Percentiles rank a stretch among this genome's conserved stretches.
Conservation (phyloP, 2,888 invertebrate genomes). For the Leptinotarsa tumamoca region DNA sequence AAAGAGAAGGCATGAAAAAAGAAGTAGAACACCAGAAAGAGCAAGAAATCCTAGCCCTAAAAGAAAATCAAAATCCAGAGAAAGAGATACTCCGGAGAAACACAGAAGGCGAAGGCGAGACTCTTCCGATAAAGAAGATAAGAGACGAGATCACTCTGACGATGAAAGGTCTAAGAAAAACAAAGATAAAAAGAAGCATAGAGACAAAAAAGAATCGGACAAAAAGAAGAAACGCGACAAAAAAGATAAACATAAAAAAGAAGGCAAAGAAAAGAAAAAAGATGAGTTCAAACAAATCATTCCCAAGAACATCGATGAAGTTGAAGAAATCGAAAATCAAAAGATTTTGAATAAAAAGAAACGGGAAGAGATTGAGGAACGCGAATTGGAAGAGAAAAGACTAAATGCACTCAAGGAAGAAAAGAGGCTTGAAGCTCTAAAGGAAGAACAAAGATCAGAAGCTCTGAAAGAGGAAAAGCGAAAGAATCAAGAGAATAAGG, state of each 20-base stretch:
- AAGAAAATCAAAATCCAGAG: constrained; percentile 66
- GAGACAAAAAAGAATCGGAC: constrained; percentile 69
- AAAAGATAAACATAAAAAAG: constrained; percentile 65
- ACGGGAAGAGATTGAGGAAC: constrained; percentile 60
- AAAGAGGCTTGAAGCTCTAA: constrained; percentile 70
- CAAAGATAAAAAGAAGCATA: constrained; percentile 70
- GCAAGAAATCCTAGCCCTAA: constrained; percentile 58
- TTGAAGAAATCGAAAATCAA: constrained; percentile 45
- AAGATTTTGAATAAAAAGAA: constrained; percentile 62
- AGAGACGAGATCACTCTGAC: constrained; percentile 59
- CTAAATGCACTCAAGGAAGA: constrained; percentile 63
- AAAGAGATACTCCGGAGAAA: constrained; percentile 59
- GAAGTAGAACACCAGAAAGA: constrained; percentile 52
- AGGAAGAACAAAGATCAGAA: constrained; percentile 69
- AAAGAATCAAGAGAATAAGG: constrained; percentile 66
- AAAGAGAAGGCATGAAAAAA: constrained; percentile 46
- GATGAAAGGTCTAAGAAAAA: constrained; percentile 63
- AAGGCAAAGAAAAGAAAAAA: constrained; percentile 60
- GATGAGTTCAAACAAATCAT: constrained; percentile 56
- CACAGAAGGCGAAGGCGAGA: constrained; percentile 60
- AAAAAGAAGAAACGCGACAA: constrained; percentile 66
- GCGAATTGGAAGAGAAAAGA: constrained; percentile 58
- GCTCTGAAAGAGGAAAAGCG: constrained; percentile 67
- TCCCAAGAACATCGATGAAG: constrained; percentile 61
- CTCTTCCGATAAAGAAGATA: constrained; percentile 50